Percentiles rank a stretch among this genome's conserved stretches.
Conservation (phyloP, 1,140 invertebrate species). For the Panonychus citri region DNA sequence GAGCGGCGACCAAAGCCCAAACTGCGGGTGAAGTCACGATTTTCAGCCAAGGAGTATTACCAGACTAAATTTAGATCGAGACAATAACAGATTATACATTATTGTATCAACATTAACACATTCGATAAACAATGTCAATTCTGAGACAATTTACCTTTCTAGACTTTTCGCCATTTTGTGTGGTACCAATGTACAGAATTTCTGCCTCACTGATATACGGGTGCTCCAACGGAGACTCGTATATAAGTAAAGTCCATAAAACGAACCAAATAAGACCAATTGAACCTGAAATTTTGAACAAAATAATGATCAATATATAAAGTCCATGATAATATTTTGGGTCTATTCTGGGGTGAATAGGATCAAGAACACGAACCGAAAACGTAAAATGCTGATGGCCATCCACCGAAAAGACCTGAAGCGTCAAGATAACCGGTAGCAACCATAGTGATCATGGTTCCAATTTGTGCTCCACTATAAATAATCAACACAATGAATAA, state of each 20-base stretch:
- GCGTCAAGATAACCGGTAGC: conserved; percentile 19
- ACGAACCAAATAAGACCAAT: conserved; percentile 50
- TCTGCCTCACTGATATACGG: conserved; percentile 32
- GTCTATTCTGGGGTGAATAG: no score
- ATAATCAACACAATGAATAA: no score
- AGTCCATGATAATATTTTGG: no score
- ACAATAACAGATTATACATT: no score
- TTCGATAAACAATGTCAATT: no score
- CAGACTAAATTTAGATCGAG: conserved; percentile 19
- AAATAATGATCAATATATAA: no score
- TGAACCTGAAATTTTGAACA: no score
- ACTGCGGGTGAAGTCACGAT: conserved; percentile 58
- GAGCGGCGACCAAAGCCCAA: conserved; percentile 72
- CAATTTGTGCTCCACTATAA: conserved; percentile 18
- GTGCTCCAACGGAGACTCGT: conserved; percentile 59
- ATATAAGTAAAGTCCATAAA: conserved; percentile 58
- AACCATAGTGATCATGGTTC: conserved; percentile 17
- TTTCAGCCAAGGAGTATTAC: conserved; percentile 47
- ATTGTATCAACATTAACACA: no score
- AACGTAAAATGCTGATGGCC: conserved; percentile 45
- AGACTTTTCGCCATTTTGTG: not conserved
- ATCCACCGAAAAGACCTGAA: conserved; percentile 33
- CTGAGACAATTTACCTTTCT: conserved; percentile 1
- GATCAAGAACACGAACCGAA: conserved; percentile 34
- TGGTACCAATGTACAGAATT: no score